Evolutionary conservation across 2,113 vertebrate species (phyloP), one percentile per base, ranked within the genome.

Genomic region (Toxotes jaculatrix): DNA sequence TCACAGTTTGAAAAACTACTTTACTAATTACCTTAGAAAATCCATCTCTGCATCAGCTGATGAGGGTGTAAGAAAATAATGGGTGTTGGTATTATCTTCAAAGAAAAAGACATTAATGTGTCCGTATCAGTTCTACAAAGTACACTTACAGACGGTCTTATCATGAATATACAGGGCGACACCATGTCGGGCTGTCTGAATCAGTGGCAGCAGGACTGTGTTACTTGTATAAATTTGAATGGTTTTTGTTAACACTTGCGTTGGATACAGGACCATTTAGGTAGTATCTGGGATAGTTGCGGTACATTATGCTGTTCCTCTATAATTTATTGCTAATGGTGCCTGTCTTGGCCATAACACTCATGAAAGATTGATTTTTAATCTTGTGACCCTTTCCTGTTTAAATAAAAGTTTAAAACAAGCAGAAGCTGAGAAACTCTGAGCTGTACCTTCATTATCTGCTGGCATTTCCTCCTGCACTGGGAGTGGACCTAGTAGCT

Each of bases 401-500:
- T 32, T 36, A 27, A 36, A 56, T 63, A 11, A 27, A 63, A 40
- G 27, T 59, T 56, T 40, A n/a, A 53, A 49, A 51, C 36, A 66
- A 60, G 11, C 32, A 19, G 3, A 67, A 14, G 9, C 36, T 2
- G 3, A 73, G 23, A 31, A 64, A 57, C 66, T 60, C 42, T 16
- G 13, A n/a, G 56, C 69, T 69, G 13, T 19, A 11, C 13, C 42
- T 73, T 51, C 38, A 36, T 21, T 51, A 51, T 62, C 34, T 47
- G 38, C 47, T 63, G 45, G 55, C 7, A 55, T 55, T 73, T 61
- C 32, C 38, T 70, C 16, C 27, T 57, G 19, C 80, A 40, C 34
- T 56, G 56, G 72, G 72, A 75, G 71, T 78, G 45, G 32, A 62
- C 34, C 36, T 13, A 23, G 61, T 14, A 32, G 13, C 62, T 17